Base-by-base conservation (phyloP, 2,888 invertebrate species). In the Himalopsyche kuldschensis region DNA sequence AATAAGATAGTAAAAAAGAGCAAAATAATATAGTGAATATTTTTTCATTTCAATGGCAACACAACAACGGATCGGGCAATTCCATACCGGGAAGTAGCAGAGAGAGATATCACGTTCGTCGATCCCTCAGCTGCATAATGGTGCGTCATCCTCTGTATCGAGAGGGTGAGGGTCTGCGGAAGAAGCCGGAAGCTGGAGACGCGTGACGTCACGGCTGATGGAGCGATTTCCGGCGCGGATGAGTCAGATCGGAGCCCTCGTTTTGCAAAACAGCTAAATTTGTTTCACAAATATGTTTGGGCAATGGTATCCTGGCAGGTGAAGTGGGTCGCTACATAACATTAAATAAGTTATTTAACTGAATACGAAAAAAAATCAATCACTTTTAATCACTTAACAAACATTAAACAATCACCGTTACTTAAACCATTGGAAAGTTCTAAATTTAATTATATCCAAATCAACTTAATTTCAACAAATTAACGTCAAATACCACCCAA, bases 211-310 rank as follows among this genome's bases (percentile, higher is more conserved):
- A 86, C 82, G 84, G 69, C 20, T 80, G 86, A 84, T 81, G 83
- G 81, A 84, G 82, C 84, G 84, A 86, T 86, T 84, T 86, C 86
- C 86, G 84, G 85, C 80, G 78, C 76, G 81, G 63, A 81, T 83
- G 83, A 82, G 77, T 79, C 85, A 79, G 32, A 32, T 69, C 11
- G 27, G 69, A 30, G 15, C 24, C 15, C 69, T 15, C 27, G 30
- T 69, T 69, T 69, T 69, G 20, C 27, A 27, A 27, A 69, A 69
- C 69, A 69, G 15, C 69, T 69, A 69, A 63, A 63, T 69, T 41
- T 41, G 1, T 41, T 15, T 15, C 41, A 3, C 41, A 41, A 41
- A 41, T 41, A 41, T 41, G 11, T 41, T 41, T 41, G 11, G 3
- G 41, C 15, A 41, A 41, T 41, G 15, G 15, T 15, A 15, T 3